Base-by-base conservation (phyloP, 2,113 vertebrate genomes). In the Anser cygnoides region DNA sequence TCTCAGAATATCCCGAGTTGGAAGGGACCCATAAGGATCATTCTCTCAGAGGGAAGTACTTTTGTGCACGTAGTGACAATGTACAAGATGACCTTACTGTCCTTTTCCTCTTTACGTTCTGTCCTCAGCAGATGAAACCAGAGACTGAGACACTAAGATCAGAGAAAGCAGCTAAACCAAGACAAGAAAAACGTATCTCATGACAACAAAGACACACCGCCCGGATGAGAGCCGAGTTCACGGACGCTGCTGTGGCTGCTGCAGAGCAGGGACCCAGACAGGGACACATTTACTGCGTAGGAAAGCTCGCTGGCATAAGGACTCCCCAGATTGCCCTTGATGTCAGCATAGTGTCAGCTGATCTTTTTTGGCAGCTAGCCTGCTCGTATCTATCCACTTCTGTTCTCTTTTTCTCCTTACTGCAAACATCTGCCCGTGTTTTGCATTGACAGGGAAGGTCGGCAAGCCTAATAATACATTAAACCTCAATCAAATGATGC, bases 371-470 rank as follows among this genome's bases (percentile, higher is more conserved):
- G 93, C 93, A 92, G 55, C 75, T 14, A 1, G 82, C 75, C 86
- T 81, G 83, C 68, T 89, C 65, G 5, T 5, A 62, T 87, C 61
- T 79, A 77, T 89, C 80, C 90, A 87, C 73, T 84, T 88, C 87
- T 87, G 92, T 81, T 94, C 72, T 86, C 84, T 63, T 65, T 65
- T 88, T 9, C 72, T 80, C 89, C 76, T 55, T 91, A 91, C 92
- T 62, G 65, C 35, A 74, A 96, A 89, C 95, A 94, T 93, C 90
- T 93, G 88, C 20, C 61, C 62, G 26, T 91, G 92, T 89, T 95
- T 92, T 75, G 43, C 67, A n/a, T 6, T 10, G 6, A 75, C 26
- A 87, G 52, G 90, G 89, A 94, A 87, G 83, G 86, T 93, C 86
- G 93, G 67, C 67, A 79, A 87, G 73, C 82, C 50, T 93, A 84